phyloP scores from a whole-genome alignment of 2,113 vertebrate species.

The Herpailurus yagouaroundi region DNA sequence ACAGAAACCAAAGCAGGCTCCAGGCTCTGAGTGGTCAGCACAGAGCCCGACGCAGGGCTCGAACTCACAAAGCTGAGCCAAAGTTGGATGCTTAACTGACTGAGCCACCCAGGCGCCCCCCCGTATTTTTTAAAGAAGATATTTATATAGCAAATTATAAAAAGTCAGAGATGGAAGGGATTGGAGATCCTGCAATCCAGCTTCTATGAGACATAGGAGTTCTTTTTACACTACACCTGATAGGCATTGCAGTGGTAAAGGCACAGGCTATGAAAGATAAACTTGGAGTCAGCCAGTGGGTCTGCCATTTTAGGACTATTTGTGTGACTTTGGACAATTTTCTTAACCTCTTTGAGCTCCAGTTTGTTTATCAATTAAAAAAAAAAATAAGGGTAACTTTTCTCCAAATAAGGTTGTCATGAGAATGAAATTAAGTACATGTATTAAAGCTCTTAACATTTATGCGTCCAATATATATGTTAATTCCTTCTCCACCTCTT shows the following conservation, averaged over 20 bases:
- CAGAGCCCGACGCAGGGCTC: no score
- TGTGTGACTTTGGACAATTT: background rate
- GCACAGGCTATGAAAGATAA: background rate
- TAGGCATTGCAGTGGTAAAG: no score
- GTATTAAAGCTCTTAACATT: background rate
- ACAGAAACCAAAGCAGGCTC: no score
- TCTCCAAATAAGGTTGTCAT: background rate
- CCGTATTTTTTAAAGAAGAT: background rate
- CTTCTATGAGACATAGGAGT: background rate
- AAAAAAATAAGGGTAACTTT: background rate
- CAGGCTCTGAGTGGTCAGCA: no score
- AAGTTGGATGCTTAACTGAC: no score
- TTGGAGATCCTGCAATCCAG: background rate
- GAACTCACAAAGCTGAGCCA: no score
- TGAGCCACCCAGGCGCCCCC: no score
- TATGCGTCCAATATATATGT: no score
- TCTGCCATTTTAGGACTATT: background rate
- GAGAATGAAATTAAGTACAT: background rate
- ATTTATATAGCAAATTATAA: background rate
- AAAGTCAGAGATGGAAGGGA: background rate
- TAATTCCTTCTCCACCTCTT: background rate
- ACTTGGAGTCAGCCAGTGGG: background rate
- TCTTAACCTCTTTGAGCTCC: background rate
- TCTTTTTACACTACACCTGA: background rate
- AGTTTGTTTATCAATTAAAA: background rate